Base-by-base conservation (phyloP, 2,797 vertebrate genomes). In the Chelmon rostratus region DNA sequence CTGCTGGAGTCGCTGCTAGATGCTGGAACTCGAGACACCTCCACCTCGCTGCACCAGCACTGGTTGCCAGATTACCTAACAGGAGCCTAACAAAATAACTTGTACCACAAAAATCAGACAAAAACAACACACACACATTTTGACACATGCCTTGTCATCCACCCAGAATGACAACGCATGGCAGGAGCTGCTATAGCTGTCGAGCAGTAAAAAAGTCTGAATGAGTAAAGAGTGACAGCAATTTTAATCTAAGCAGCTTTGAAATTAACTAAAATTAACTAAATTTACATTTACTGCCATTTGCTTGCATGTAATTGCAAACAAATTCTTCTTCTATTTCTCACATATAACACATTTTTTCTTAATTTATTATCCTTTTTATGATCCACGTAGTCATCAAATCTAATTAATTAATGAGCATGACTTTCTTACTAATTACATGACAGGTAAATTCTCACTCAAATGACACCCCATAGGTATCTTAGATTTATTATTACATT, bases 1-100 rank as follows among this genome's bases (percentile, higher is more conserved):
- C 97, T 28, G 97, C 97, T 91, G 97, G 97, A 91, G 96, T 97
- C 93, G 95, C 96, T 89, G 96, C 96, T 95, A 96, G 96, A 79
- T 96, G 86, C 90, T 89, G 90, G 86, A 91, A 91, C 87, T 79
- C 35, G 38, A 87, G 83, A 83, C 81, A 63, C 76, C 11, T 59
- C 79, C 86, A 85, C 82, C 76, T 77, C 63, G 49, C 66, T 61
- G 75, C 69, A 73, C 63, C 80, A 66, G 76, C 19, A 28, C 42
- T 8, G 63, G 76, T 66, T 85, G 86, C 85, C 85, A 84, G 81
- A 78, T 84, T 74, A 70, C 15, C 46, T 38, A 50, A 72, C 69
- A 73, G 65, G 56, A 83, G 72, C 47, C 11, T 7, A 49, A 57
- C 53, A 68, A 57, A 77, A 73, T 68, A 62, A 83, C 62, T 68